Base-by-base conservation (phyloP, 2,797 vertebrate species). In the Chelmon rostratus region DNA sequence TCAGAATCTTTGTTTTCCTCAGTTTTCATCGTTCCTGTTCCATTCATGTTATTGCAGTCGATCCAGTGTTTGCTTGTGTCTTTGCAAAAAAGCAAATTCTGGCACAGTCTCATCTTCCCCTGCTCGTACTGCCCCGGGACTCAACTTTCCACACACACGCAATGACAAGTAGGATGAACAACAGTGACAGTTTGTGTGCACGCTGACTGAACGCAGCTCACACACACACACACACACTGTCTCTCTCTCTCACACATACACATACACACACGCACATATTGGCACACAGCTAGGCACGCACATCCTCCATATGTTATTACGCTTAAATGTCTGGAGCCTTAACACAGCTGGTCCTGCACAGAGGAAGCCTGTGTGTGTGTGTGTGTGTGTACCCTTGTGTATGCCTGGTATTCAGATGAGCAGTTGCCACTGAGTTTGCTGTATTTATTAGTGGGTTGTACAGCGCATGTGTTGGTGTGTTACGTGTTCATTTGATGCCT, bases 281-380 rank as follows among this genome's bases (percentile, higher is more conserved):
- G 2, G 35, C 76, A 76, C 56, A 57, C 61, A 68, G 52, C 47
- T 5, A 69, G 25, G 40, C 67, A 82, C 44, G 19, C 88, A 90
- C 78, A 78, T 82, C 70, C 82, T 89, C 88, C 82, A 89, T 84
- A 80, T 93, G 91, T 83, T 89, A 57, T 81, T 75, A 70, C 61
- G 73, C 38, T 90, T 89, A 84, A 91, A 86, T 71, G 82, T 69
- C 78, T 81, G 46, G 68, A 82, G 73, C 78, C 79, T 73, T 69
- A 63, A n/a, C 66, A 85, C 86, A 92, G 88, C 90, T 89, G 87
- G 77, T 50, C 81, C 68, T 42, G 74, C 73, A 83, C 86, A 88
- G 59, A 81, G 83, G 76, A 88, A 81, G 71, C 9, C 1, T 68
- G 23, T 82, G 64, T 66, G 62, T 62, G 31, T 75, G 61, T 64